phyloP scores from a whole-genome alignment of 2,797 vertebrate species.

The Euthynnus affinis region DNA sequence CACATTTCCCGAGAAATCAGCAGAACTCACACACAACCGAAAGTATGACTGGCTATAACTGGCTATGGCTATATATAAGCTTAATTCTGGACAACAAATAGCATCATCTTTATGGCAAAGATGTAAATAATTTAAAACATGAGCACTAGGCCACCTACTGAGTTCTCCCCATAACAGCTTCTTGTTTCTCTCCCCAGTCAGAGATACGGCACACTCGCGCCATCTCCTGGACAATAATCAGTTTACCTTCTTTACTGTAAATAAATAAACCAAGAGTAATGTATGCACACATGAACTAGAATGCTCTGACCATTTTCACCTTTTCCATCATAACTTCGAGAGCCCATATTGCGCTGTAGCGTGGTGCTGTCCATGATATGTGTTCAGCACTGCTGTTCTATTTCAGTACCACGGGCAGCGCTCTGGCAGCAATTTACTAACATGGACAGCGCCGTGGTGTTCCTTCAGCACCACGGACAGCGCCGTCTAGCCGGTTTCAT shows the following conservation, averaged over 20 bases:
- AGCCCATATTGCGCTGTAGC: slow-evolving; percentile 23
- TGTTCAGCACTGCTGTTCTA: neutral
- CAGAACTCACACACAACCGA: neutral
- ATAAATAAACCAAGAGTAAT: neutral
- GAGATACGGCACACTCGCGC: neutral
- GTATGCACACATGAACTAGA: no score
- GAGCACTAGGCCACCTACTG: slow-evolving; percentile 43
- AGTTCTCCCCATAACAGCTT: accelerated
- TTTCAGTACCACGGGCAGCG: slow-evolving; percentile 56
- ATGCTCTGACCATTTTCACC: no score
- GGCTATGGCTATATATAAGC: no score
- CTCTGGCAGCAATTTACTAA: neutral
- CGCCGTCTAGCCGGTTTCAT: neutral
- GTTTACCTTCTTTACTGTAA: neutral
- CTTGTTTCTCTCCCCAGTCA: neutral
- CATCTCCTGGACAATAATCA: slow-evolving; percentile 34
- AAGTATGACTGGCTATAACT: neutral
- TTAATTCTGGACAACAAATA: slow-evolving; percentile 17
- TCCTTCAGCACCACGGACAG: slow-evolving; percentile 29
- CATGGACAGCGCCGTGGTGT: neutral
- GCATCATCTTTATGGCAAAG: neutral
- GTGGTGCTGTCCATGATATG: slow-evolving; percentile 3
- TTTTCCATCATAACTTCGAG: no score
- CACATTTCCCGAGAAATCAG: neutral
- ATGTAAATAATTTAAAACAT: slow-evolving; percentile 7